Evolutionary conservation across 2,888 invertebrate genomes (phyloP).

Genomic region (Amblyteles armatorius): DNA sequence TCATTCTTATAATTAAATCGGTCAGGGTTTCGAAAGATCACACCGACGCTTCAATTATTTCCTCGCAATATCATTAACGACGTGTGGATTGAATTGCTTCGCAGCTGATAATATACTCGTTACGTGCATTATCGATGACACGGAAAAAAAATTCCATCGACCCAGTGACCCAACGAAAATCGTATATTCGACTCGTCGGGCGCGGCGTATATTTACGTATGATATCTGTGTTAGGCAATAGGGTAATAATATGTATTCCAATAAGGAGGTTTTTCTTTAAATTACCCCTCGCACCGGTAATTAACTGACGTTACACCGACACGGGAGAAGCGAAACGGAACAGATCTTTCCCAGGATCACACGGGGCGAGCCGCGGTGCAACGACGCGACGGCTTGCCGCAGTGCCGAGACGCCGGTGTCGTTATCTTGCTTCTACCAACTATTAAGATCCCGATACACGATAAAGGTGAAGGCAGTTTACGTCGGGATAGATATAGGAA

Average conservation of each 20-base stretch:
- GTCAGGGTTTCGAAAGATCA: neutral
- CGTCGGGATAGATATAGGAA: slow-evolving; percentile 21
- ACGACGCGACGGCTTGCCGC: slow-evolving; percentile 17
- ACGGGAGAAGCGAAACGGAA: slow-evolving; percentile 31
- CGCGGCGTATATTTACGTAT: neutral
- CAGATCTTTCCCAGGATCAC: slow-evolving; percentile 50
- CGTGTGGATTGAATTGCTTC: neutral
- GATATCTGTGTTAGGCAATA: neutral
- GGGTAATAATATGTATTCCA: slow-evolving; percentile 13
- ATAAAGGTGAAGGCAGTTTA: slow-evolving; percentile 50
- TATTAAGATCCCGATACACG: slow-evolving; percentile 64
- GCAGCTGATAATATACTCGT: slow-evolving; percentile 9
- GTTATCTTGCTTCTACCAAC: slow-evolving; percentile 64
- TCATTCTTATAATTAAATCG: neutral
- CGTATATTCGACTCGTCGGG: neutral
- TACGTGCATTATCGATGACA: slow-evolving; percentile 8
- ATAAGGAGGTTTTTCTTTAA: slow-evolving; percentile 24
- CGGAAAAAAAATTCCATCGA: slow-evolving; percentile 3
- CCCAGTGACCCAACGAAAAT: slow-evolving; percentile 31
- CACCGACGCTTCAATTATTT: neutral
- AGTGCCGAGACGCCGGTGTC: slow-evolving; percentile 47
- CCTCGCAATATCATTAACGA: neutral
- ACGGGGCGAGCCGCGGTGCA: slow-evolving; percentile 15
- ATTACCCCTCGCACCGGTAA: slow-evolving; percentile 10
- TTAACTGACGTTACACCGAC: slow-evolving; percentile 40